phyloP scores from a whole-genome alignment of 2,113 vertebrate genomes.

The Hiodon tergisus region DNA sequence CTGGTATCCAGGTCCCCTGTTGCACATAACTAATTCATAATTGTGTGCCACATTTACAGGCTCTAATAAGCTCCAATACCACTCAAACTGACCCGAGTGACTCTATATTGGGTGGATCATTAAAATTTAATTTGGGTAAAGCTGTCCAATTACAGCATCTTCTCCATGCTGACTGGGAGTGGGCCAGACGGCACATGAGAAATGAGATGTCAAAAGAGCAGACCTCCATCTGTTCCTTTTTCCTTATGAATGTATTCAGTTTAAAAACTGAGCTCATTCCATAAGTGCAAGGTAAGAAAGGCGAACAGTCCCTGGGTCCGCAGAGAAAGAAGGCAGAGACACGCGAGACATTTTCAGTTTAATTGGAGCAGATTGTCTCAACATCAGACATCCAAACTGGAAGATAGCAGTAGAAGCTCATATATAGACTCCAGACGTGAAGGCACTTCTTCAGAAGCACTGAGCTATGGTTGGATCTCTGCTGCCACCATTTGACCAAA shows the following conservation, averaged over 20 bases:
- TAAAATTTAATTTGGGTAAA: slow-evolving; percentile 23
- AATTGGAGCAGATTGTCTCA: slow-evolving; percentile 11
- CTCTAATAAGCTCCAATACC: slow-evolving; percentile 23
- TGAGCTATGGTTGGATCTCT: slow-evolving; percentile 10
- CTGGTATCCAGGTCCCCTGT: slow-evolving; percentile 9
- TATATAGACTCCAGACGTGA: neutral
- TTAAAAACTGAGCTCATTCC: neutral
- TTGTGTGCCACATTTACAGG: slow-evolving; percentile 14
- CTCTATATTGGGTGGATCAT: slow-evolving; percentile 15
- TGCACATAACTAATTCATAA: slow-evolving; percentile 26
- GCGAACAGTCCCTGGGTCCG: no score
- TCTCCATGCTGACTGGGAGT: neutral
- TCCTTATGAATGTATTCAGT: neutral
- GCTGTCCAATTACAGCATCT: slow-evolving; percentile 20
- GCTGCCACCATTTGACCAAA: slow-evolving; percentile 41
- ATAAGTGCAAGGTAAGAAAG: no score
- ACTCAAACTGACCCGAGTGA: slow-evolving; percentile 20
- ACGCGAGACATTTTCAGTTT: neutral
- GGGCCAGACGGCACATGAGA: neutral
- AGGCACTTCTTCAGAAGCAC: no score
- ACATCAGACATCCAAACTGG: slow-evolving; percentile 19
- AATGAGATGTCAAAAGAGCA: neutral
- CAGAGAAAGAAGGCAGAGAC: neutral
- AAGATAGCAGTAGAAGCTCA: slow-evolving; percentile 1
- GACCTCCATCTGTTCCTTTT: neutral